These are phyloP conservation scores for Coilia nasus DNA, from an alignment of 2,797 vertebrate genomes.

Conservation along the genomic window DNA sequence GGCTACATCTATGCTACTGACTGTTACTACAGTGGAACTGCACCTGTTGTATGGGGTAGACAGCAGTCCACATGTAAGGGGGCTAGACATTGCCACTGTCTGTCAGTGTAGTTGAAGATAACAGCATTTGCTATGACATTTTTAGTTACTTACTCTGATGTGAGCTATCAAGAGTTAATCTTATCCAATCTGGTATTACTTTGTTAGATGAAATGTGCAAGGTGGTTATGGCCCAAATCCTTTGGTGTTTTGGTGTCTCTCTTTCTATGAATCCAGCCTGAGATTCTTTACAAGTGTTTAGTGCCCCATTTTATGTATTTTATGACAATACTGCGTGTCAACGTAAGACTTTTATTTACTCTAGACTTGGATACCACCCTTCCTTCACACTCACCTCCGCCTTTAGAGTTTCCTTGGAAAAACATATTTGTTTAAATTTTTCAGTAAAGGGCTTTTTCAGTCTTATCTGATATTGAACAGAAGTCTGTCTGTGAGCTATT, in stretches of 20 bases:
- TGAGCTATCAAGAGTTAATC: neutral
- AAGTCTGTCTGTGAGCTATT: neutral
- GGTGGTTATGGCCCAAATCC: neutral
- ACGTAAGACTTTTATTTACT: neutral
- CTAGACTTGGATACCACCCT: neutral
- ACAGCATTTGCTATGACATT: neutral
- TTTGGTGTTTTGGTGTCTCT: neutral
- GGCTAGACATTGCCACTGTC: neutral
- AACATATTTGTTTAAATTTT: constrained; percentile 2
- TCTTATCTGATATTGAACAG: neutral
- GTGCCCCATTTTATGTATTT: neutral
- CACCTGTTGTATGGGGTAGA: neutral
- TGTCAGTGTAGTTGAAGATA: neutral
- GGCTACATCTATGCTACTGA: too few relatives aligned
- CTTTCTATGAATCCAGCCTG: neutral
- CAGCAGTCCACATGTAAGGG: neutral
- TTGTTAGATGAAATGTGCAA: neutral
- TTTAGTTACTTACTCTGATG: neutral
- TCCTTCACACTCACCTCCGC: neutral
- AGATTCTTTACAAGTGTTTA: neutral
- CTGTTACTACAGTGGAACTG: too few relatives aligned
- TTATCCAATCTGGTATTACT: neutral
- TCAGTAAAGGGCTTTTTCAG: neutral
- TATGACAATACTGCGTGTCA: neutral
- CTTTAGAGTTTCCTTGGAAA: neutral